phyloP scores from a whole-genome alignment of 2,797 vertebrate species.

The Anolis apletophallus region DNA sequence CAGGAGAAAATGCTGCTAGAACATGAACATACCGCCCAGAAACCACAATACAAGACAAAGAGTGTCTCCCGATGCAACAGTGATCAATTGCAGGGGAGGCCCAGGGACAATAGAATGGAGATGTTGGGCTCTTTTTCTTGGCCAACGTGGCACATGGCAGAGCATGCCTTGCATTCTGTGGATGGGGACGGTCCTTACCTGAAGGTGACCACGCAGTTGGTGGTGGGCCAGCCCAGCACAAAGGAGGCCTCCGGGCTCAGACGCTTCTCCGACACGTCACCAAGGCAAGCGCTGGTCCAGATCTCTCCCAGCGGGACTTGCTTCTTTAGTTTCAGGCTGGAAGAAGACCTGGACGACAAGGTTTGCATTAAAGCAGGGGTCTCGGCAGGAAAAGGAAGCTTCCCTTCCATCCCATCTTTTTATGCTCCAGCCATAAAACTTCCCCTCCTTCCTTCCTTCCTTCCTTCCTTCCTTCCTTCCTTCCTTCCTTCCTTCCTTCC shows the following conservation, averaged over 20 bases:
- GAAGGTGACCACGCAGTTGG: conserved; percentile 86
- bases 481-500: no score
- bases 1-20: no score
- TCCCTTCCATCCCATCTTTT: not conserved
- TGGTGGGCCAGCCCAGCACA: conserved; percentile 91
- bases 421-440: not conserved
- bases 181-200: conserved; percentile 75
- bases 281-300: conserved; percentile 83
- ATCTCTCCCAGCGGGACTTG: conserved; percentile 84
- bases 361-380: not conserved
- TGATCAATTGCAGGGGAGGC: no score
- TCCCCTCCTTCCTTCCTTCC: no score
- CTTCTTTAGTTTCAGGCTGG: conserved; percentile 86
- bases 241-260: conserved; percentile 83
- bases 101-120: no score
- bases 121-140: not conserved
- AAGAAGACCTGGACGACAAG: conserved; percentile 70
- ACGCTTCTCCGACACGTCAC: conserved; percentile 87
- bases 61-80: no score
- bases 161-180: not conserved
- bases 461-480: no score
- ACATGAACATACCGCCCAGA: no score
- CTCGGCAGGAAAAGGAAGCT: no score
- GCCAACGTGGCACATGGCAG: no score
- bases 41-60: no score